A percentile compares a stretch with the other conserved stretches of the same genome.
These are phyloP conservation scores for Hypercompe scribonia DNA, from an alignment of 2,888 invertebrate species.

Conservation along the genomic window DNA sequence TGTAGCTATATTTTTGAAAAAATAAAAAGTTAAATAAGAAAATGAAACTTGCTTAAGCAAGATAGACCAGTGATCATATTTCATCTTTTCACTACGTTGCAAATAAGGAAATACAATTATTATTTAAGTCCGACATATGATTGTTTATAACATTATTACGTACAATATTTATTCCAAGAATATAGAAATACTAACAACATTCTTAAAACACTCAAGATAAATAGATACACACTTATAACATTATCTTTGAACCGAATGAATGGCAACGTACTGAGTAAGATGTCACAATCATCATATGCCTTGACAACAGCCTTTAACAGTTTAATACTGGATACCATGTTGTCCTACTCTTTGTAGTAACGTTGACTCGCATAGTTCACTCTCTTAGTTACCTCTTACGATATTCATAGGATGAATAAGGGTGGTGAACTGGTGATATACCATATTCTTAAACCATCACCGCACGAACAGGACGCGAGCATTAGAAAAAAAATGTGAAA, in stretches of 20 bases:
- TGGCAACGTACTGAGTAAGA: neutral
- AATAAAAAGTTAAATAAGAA: no score
- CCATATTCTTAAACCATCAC: no score
- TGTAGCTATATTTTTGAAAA: neutral
- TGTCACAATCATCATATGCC: neutral
- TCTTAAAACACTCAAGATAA: conserved; percentile 4
- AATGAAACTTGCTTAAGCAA: no score
- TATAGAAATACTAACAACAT: neutral
- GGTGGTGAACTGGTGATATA: no score
- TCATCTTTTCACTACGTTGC: neutral
- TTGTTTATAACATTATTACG: neutral
- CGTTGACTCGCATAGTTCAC: no score
- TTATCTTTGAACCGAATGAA: conserved; percentile 5
- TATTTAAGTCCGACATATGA: neutral
- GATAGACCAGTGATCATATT: neutral
- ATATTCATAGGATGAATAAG: no score
- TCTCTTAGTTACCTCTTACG: no score
- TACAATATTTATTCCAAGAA: neutral
- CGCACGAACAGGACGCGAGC: no score
- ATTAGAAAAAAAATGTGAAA: no score
- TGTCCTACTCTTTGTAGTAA: no score
- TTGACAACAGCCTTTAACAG: no score
- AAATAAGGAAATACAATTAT: neutral
- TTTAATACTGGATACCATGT: no score
- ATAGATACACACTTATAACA: conserved; percentile 4